Evolutionary conservation across 2,888 invertebrate genomes (phyloP).

Genomic region (Caenorhabditis uteleia): DNA sequence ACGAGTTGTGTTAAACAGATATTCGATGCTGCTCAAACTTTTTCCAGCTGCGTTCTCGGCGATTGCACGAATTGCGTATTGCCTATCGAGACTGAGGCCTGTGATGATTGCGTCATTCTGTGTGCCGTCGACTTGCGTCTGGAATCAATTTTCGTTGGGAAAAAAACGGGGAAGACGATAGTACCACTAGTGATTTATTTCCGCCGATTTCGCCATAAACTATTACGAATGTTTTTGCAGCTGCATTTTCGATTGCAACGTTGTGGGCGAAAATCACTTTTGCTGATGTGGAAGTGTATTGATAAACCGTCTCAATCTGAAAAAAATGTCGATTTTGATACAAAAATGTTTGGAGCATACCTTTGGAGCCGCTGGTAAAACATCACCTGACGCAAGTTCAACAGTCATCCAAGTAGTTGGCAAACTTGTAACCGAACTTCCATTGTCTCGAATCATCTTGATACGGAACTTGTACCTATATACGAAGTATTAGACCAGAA

Average conservation of each 20-base stretch:
- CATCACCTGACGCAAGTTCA: constrained; percentile 34
- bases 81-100: constrained; percentile 43
- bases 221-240: constrained; percentile 43
- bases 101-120: constrained; percentile 39
- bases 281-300: constrained; percentile 37
- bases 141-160: constrained; percentile 19
- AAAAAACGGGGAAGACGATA: constrained; percentile 16
- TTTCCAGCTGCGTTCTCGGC: constrained; percentile 60
- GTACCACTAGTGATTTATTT: constrained; percentile 41
- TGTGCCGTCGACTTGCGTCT: constrained; percentile 41
- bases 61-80: constrained; percentile 48
- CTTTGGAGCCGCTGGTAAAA: constrained; percentile 37
- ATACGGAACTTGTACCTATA: constrained; percentile 50
- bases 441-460: constrained; percentile 38
- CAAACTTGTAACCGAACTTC: constrained; percentile 25
- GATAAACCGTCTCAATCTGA: constrained; percentile 42
- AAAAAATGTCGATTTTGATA: constrained; percentile 6
- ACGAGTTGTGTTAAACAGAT: constrained; percentile 56
- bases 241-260: constrained; percentile 34
- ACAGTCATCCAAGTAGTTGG: constrained; percentile 45
- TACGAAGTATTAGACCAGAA: constrained; percentile 12
- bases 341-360: constrained; percentile 11
- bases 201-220: constrained; percentile 31
- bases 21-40: constrained; percentile 44
- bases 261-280: constrained; percentile 51